Evolutionary conservation across 2,888 invertebrate genomes (phyloP), one percentile per base, ranked within the genome.

Genomic region (Aleiodes alternator): DNA sequence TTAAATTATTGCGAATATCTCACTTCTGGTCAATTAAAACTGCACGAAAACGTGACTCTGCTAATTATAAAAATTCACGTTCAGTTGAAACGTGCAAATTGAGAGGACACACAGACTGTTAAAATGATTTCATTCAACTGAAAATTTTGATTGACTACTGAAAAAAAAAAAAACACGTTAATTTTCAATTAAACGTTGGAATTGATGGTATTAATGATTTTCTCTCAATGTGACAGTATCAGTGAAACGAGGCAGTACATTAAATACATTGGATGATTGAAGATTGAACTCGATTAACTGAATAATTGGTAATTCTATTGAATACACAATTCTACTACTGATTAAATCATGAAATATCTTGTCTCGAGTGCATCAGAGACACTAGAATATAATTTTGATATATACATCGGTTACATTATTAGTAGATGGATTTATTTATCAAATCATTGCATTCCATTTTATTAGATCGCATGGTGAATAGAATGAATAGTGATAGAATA

Each of bases 241-340:
- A 61, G 61, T n/a, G 38, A 38, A 16, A n/a, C 38, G 43, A 43
- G 43, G 14, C 11, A 43, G 55, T n/a, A 9, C 64, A 23, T 64
- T 34, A 68, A 51, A 68, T 68, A 68, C 29, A 29, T n/a, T 68
- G n/a, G 50, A 31, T 51, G 34, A 68, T 68, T 68, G 51, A 51
- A 68, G 31, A 68, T 68, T 68, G 68, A 68, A 68, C 68, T 51
- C 51, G 53, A 68, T 68, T 68, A 68, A 8, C 51, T 31, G 64
- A 51, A 12, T 68, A 68, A 68, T 68, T 51, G 68, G 14, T 51
- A 11, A 23, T 68, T 51, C 68, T 48, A 50, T 68, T 12, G 11
- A 50, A 51, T 51, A 51, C n/a, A 31, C 51, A 29, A 34, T 14
- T 68, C 51, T 23, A 51, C 50, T 50, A 11, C n/a, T 31, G 68